phyloP scores from a whole-genome alignment of 2,797 vertebrate species.

The Sebastes minor region DNA sequence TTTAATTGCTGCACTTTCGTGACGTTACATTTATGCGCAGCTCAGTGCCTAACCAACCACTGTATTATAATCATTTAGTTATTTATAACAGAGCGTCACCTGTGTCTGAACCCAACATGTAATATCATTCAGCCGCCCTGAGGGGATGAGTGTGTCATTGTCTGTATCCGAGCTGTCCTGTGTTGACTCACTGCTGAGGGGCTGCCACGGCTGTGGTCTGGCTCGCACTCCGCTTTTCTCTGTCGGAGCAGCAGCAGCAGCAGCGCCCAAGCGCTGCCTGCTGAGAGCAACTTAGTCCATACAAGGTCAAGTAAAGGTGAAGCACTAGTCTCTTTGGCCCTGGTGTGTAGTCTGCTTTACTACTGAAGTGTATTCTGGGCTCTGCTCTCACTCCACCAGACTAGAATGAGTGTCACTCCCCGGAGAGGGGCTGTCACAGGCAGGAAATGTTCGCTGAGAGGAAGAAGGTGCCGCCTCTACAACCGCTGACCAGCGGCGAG shows the following conservation, averaged over 20 bases:
- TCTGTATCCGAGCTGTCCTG: slow-evolving; percentile 24
- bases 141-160: slow-evolving; percentile 25
- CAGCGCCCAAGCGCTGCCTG: slow-evolving; percentile 15
- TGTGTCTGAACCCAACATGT: slow-evolving; percentile 32
- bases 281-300: slow-evolving; percentile 74
- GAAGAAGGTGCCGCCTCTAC: slow-evolving; percentile 31
- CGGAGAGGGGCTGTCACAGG: slow-evolving; percentile 84
- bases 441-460: slow-evolving; percentile 59
- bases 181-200: neutral
- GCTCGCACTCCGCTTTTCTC: slow-evolving; percentile 38
- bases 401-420: slow-evolving; percentile 86
- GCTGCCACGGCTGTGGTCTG: slow-evolving; percentile 4
- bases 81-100: slow-evolving; percentile 26
- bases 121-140: slow-evolving; percentile 17
- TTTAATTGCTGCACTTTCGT: slow-evolving; percentile 6
- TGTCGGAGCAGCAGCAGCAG: slow-evolving; percentile 14
- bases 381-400: slow-evolving; percentile 77
- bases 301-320: slow-evolving; percentile 87
- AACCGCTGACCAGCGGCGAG: slow-evolving; percentile 37
- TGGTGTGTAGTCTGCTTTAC: slow-evolving; percentile 51
- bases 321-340: slow-evolving; percentile 64
- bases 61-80: slow-evolving; percentile 14
- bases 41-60: neutral
- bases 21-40: neutral
- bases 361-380: slow-evolving; percentile 76